Base-by-base conservation (phyloP, 2,888 invertebrate species). In the Pristionchus entomophagus region DNA sequence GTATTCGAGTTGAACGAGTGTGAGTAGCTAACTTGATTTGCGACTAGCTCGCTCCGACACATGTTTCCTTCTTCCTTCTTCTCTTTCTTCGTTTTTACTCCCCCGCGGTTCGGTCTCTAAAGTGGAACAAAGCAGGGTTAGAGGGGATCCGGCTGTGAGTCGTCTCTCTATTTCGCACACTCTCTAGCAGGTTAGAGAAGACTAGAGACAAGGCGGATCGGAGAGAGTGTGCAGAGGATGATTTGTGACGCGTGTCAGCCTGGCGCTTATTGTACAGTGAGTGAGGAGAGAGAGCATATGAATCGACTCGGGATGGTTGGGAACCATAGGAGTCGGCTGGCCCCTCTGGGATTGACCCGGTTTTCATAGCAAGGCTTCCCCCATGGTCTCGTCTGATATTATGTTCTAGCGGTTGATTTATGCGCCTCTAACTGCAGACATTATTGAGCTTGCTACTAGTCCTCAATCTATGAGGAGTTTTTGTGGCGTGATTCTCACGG, bases 71-170 rank as follows among this genome's bases (percentile, higher is more conserved):
- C 59, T 65, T 38, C 65, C 10, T 35, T 14, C 62, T 32, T 62
- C 62, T 62, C 62, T 35, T 65, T 35, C 35, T 65, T 65, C 32
- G 14, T 35, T 35, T 17, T 32, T 8, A n/a, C n/a, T n/a, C 26
- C 26, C 26, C 65, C 19, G 65, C 35, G 65, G 65, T 65, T 65
- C 65, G 32, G 65, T 62, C 32, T 2, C 62, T 65, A 73, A 73
- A 73, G 73, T 73, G 73, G 73, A 73, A 73, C 73, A 73, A 73
- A 41, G 73, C 73, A 73, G 73, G 73, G 73, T 73, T 73, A 45
- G 62, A 29, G 62, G 62, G 14, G 41, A 73, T 65, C 32, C 35
- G 65, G 65, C 32, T 35, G 29, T 65, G 65, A 32, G 35, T 2
- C 35, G 8, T 65, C 35, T 65, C 65, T 65, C 65, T 5, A 0